Conservation (phyloP, 2,797 vertebrate genomes). For the Acipenser oxyrinchus region DNA sequence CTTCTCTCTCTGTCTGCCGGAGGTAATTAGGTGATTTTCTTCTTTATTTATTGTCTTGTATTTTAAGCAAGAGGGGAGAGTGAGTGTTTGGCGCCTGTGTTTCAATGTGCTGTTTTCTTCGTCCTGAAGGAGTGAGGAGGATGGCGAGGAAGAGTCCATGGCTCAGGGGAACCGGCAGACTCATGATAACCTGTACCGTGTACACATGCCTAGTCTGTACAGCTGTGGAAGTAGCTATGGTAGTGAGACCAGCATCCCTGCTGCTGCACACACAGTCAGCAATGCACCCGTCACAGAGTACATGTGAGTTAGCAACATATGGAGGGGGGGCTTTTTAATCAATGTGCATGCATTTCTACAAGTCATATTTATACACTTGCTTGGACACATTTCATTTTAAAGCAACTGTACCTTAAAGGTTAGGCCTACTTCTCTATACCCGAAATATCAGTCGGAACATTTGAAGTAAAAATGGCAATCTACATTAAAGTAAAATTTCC, state of each 20-base stretch:
- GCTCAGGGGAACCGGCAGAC: constrained; percentile 78
- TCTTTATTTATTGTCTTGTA: neutral
- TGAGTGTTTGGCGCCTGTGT: constrained; percentile 7
- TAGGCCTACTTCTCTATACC: no score
- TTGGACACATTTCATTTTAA: no score
- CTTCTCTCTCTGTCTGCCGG: no score
- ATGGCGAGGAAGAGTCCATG: constrained; percentile 81
- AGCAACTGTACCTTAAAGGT: no score
- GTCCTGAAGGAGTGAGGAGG: constrained; percentile 71
- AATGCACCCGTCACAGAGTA: constrained; percentile 96
- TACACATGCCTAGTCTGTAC: constrained; percentile 97
- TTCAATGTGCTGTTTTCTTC: constrained; percentile 11
- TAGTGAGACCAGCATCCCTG: constrained; percentile 93
- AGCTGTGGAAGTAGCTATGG: constrained; percentile 99
- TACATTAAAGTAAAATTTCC: no score
- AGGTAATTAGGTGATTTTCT: neutral
- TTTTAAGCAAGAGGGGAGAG: neutral
- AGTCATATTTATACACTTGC: no score
- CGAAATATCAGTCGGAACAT: no score
- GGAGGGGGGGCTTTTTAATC: neutral
- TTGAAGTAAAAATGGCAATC: no score
- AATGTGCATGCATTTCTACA: constrained; percentile 1
- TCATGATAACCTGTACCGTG: constrained; percentile 92
- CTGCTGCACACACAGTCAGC: constrained; percentile 95
- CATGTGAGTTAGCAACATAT: constrained; percentile 74